Evolutionary conservation across 2,113 vertebrate species (phyloP).

Genomic region (Fukomys damarensis): DNA sequence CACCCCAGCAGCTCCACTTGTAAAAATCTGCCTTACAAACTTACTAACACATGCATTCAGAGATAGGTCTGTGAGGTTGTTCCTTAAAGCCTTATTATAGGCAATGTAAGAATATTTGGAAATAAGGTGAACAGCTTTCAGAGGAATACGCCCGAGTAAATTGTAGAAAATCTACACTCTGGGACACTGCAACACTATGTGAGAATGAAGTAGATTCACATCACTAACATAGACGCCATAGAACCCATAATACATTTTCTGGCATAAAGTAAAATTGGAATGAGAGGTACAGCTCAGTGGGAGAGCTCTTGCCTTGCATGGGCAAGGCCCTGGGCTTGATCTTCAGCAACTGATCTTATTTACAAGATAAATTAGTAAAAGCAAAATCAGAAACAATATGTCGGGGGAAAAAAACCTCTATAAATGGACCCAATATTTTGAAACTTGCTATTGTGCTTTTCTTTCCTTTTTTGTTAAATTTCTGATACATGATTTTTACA

Average conservation of each 20-base stretch:
- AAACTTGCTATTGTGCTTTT: not conserved
- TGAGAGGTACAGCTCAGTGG: not conserved
- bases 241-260: not conserved
- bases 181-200: not conserved
- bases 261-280: not conserved
- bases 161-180: no score
- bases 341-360: no score
- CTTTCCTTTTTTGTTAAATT: not conserved
- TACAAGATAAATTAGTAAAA: not conserved
- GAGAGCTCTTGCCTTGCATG: not conserved
- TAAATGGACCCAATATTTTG: conserved; percentile 8
- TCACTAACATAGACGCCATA: not conserved
- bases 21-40: not conserved
- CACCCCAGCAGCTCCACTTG: not conserved
- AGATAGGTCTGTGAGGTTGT: not conserved
- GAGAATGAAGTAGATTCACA: not conserved
- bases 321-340: not conserved
- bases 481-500: not conserved
- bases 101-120: conserved; percentile 11
- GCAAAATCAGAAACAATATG: not conserved
- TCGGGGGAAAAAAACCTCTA: not conserved
- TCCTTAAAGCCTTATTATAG: not conserved
- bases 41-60: not conserved
- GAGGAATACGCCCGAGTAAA: not conserved
- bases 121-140: not conserved